phyloP scores from a whole-genome alignment of 2,888 invertebrate genomes.

The Nomada fabriciana region DNA sequence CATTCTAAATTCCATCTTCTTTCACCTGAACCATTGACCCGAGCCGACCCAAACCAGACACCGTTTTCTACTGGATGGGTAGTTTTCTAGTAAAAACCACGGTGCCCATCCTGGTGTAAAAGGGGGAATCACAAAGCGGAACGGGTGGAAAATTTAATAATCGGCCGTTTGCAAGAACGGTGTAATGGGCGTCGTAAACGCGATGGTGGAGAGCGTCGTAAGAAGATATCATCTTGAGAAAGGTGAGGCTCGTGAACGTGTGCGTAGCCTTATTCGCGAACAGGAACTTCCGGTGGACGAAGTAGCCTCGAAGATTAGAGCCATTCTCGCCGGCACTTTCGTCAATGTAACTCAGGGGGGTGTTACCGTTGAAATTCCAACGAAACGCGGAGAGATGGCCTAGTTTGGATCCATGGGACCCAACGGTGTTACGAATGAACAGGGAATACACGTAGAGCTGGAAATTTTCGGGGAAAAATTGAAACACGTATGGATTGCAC shows the following conservation, averaged over 20 bases:
- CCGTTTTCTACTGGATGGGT: not conserved
- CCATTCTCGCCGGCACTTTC: constrained; percentile 59
- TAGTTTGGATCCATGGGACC: not conserved
- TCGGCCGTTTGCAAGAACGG: constrained; percentile 47
- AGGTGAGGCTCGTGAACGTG: not conserved
- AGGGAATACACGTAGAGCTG: not conserved
- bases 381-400: constrained; percentile 27
- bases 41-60: not conserved
- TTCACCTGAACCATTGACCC: not conserved
- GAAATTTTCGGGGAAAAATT: not conserved
- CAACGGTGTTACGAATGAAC: not conserved
- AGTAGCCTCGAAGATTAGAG: constrained; percentile 63
- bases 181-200: constrained; percentile 52
- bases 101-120: not conserved
- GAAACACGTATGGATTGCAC: too few relatives aligned
- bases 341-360: constrained; percentile 51
- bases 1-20: not conserved
- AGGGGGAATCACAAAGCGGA: not conserved
- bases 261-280: constrained; percentile 27
- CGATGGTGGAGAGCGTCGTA: constrained; percentile 33
- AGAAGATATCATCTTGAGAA: constrained; percentile 51
- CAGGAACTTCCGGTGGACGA: not conserved
- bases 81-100: constrained; percentile 5
- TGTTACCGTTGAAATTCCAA: constrained; percentile 74
- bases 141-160: constrained; percentile 61